These are phyloP conservation scores for Tipula vernalis DNA, from an alignment of 2,888 invertebrate species.

Conservation along the genomic window DNA sequence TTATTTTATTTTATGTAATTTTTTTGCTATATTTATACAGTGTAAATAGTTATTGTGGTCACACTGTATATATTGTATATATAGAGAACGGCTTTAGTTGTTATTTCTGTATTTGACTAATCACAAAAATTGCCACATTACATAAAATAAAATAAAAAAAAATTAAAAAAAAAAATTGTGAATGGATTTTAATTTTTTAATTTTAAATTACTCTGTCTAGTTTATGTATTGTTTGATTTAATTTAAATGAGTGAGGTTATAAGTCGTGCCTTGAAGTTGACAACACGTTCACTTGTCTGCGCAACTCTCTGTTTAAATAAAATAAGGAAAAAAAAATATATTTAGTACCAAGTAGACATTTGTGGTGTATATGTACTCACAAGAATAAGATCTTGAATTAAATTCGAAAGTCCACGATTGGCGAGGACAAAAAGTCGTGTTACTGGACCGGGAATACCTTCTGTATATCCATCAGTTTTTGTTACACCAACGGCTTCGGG, in stretches of 20 bases:
- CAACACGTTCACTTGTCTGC: conserved; percentile 81
- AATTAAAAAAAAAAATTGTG: background rate
- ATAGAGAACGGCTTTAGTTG: background rate
- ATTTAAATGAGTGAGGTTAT: conserved; percentile 78
- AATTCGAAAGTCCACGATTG: conserved; percentile 75
- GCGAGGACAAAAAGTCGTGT: conserved; percentile 77
- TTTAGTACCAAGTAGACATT: conserved; percentile 14
- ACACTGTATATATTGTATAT: background rate
- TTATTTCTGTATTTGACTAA: background rate
- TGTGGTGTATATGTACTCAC: conserved; percentile 38
- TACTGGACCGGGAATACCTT: conserved; percentile 78
- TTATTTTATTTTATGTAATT: background rate
- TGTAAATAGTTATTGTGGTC: background rate
- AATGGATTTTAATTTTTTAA: background rate
- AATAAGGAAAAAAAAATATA: conserved; percentile 15
- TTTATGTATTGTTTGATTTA: background rate
- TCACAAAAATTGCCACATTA: background rate
- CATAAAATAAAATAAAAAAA: background rate
- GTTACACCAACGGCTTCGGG: conserved; percentile 43
- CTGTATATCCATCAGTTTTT: conserved; percentile 49
- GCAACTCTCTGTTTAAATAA: conserved; percentile 52
- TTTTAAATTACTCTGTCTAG: background rate
- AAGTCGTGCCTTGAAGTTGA: conserved; percentile 85
- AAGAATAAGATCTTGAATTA: conserved; percentile 77
- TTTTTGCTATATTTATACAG: background rate